Evolutionary conservation across 2,888 invertebrate species (phyloP).

Genomic region (Dryobotodes eremita): DNA sequence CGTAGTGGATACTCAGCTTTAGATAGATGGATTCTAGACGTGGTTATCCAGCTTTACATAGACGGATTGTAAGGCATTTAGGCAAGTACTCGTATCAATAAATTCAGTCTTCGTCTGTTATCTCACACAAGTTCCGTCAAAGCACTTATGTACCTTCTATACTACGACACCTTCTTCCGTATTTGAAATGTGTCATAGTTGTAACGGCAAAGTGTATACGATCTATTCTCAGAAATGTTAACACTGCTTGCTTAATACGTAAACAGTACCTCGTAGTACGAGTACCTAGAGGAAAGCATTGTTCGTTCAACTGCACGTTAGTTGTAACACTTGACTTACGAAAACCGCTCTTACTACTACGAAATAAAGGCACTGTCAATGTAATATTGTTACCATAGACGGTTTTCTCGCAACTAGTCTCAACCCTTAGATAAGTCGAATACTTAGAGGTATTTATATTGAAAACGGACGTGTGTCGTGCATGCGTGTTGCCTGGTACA

Average conservation of each 20-base stretch:
- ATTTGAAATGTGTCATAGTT: slow-evolving; percentile 16
- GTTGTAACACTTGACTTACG: neutral
- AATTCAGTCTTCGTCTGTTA: neutral
- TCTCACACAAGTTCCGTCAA: neutral
- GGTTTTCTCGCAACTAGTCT: neutral
- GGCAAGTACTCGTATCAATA: neutral
- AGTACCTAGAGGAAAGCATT: neutral
- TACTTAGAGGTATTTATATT: neutral
- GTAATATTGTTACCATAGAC: neutral
- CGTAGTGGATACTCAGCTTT: neutral
- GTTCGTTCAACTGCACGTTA: neutral
- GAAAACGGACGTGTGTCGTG: neutral
- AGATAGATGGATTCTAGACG: neutral
- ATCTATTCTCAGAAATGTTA: slow-evolving; percentile 21
- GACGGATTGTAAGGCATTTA: neutral
- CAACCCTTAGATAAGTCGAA: neutral
- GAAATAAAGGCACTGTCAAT: neutral
- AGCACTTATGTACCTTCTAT: neutral
- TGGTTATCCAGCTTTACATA: neutral
- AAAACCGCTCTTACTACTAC: neutral
- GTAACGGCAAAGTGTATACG: slow-evolving; percentile 21
- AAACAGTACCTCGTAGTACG: neutral
- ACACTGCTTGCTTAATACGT: neutral
- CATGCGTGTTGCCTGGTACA: neutral
- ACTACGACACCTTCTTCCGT: neutral